A percentile compares a stretch with the other conserved stretches of the same genome.
Evolutionary conservation across 2,797 vertebrate genomes (phyloP).

Genomic region (Bradypodion ventrale): DNA sequence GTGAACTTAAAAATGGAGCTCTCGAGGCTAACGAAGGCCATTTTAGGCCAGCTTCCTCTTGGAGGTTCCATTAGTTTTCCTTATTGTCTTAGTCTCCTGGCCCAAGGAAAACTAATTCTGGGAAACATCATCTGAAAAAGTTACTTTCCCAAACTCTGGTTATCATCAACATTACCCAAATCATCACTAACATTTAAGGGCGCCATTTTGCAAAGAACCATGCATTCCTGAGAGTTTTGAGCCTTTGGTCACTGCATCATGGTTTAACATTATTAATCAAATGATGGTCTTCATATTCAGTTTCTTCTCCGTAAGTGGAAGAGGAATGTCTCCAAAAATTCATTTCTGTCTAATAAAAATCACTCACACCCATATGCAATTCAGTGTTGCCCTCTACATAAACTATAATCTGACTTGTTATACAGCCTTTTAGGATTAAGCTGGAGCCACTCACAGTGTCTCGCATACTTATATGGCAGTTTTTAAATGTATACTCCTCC

Average conservation of each 20-base stretch:
- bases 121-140: not conserved
- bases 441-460: not conserved
- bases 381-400: not conserved
- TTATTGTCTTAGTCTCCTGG: not conserved
- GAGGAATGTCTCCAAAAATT: not conserved
- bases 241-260: not conserved
- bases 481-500: not conserved
- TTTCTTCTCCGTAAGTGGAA: constrained; percentile 33
- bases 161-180: not conserved
- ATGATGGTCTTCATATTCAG: not conserved
- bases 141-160: not conserved
- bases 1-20: too few relatives aligned
- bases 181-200: not conserved
- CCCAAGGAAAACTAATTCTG: not conserved
- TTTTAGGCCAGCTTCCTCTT: not conserved
- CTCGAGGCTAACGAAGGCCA: not conserved
- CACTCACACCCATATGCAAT: constrained; percentile 39
- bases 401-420: not conserved
- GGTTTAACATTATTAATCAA: not conserved
- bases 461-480: not conserved
- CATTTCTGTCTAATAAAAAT: constrained; percentile 13
- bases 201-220: not conserved
- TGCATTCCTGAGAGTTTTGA: not conserved
- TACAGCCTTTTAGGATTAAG: not conserved
- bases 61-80: not conserved